Conservation (phyloP, 2,888 invertebrate species). For the Macrophya annulata region DNA sequence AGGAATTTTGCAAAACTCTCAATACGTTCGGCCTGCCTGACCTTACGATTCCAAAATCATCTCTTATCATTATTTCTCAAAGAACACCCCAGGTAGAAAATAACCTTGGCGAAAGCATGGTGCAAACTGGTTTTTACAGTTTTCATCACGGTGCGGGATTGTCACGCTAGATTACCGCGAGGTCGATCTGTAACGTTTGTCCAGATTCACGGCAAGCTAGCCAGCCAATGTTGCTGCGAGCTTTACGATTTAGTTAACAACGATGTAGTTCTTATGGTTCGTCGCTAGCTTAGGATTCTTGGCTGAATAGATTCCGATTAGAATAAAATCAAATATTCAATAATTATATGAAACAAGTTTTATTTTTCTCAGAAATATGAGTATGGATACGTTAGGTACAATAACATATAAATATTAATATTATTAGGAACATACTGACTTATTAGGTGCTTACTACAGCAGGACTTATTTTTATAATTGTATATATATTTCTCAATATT, state of each 20-base stretch:
- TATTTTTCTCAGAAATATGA: slow-evolving; percentile 1
- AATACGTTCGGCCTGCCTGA: too few relatives aligned
- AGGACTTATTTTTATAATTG: not conserved
- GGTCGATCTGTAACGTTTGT: slow-evolving; percentile 13
- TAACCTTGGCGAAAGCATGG: slow-evolving; percentile 1
- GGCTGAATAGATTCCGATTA: not conserved
- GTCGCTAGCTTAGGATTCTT: slow-evolving; percentile 27
- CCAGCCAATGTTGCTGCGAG: not conserved
- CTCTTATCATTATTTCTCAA: too few relatives aligned
- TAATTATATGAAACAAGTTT: not conserved
- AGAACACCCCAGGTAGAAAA: slow-evolving; percentile 26
- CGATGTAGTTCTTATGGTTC: not conserved
- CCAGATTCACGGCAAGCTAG: slow-evolving; percentile 5
- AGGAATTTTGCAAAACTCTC: too few relatives aligned
- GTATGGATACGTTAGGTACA: not conserved
- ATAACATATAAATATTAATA: too few relatives aligned
- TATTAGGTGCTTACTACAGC: not conserved
- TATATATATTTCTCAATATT: not conserved
- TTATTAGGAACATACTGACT: too few relatives aligned
- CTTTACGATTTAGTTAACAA: not conserved
- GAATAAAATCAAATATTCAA: slow-evolving; percentile 11
- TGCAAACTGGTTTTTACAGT: not conserved
- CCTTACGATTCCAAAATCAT: too few relatives aligned
- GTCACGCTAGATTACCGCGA: slow-evolving; percentile 8
- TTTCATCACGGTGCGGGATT: slow-evolving; percentile 15